Evolutionary conservation across 2,797 vertebrate species (phyloP), one percentile per base, ranked within the genome.

Genomic region (Enteromius thamalakanensis): DNA sequence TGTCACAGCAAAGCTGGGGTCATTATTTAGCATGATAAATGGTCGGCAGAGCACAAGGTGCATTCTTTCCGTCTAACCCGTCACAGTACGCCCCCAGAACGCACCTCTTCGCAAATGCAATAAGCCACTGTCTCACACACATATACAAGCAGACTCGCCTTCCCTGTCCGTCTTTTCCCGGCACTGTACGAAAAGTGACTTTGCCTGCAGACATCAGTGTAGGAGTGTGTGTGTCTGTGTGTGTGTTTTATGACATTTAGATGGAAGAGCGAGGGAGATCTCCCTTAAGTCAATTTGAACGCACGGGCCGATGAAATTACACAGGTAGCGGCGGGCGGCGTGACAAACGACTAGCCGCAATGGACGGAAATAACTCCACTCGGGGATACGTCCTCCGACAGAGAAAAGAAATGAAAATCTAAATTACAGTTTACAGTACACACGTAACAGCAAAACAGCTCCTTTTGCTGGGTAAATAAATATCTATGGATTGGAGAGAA

Each of bases 1-100:
- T 92, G 92, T 94, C 78, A 87, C 81, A 80, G 75, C 68, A 83
- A 84, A 86, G 84, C 70, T 51, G 62, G 49, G 65, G 53, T 91
- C 89, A 90, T 93, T 93, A 93, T 93, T 94, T 93, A 92, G 91
- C 86, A 89, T 93, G 92, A 95, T 93, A 91, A 95, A 95, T 93
- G 94, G 91, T 76, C 81, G 78, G 74, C 55, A 90, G 87, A 88
- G 91, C 77, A 42, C 90, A 72, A 86, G 78, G 68, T 89, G 87
- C 87, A 90, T 91, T 92, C 89, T 91, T 86, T 60, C 86, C 86
- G 87, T 93, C 89, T 85, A 81, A 85, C 89, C 91, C 92, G 92
- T 94, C 92, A 93, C 87, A 90, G 89, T 89, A 87, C 83, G 87
- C 91, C 89, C 86, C 82, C 76, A 88, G 89, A 87, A 89, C 89